These are phyloP conservation scores for Nasonia giraulti DNA, from an alignment of 1,140 invertebrate species.

Conservation along the genomic window DNA sequence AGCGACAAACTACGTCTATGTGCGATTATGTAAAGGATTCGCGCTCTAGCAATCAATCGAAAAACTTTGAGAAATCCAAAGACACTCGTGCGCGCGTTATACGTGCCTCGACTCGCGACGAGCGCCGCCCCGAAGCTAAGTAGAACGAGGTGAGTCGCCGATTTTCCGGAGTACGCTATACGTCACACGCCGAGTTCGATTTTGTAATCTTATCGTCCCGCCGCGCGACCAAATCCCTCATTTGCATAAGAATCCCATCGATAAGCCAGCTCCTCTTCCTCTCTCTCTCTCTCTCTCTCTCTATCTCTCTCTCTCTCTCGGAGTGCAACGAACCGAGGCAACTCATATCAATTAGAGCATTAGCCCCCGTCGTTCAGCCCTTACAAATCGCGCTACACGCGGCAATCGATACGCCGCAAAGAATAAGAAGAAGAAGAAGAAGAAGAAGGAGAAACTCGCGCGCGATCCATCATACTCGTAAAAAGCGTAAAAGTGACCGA, in stretches of 20 bases:
- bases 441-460: no score
- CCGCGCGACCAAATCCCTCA: not conserved
- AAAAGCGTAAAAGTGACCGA: not conserved
- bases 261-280: not conserved
- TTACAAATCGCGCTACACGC: not conserved
- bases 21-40: no score
- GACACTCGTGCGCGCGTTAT: no score
- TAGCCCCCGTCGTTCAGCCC: not conserved
- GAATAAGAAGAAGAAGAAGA: no score
- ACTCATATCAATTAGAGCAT: not conserved
- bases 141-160: constrained; percentile 33
- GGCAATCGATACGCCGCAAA: no score
- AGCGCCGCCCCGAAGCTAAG: not conserved
- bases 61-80: constrained; percentile 10
- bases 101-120: constrained; percentile 3
- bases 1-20: no score
- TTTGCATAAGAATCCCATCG: not conserved
- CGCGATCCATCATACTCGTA: not conserved
- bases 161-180: not conserved
- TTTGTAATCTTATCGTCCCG: not conserved
- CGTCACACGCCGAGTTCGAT: no score
- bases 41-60: no score
- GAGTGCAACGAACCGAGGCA: not conserved
- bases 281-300: not conserved
- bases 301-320: not conserved